phyloP scores from a whole-genome alignment of 1,140 invertebrate genomes.

The Lasioglossum albipes region DNA sequence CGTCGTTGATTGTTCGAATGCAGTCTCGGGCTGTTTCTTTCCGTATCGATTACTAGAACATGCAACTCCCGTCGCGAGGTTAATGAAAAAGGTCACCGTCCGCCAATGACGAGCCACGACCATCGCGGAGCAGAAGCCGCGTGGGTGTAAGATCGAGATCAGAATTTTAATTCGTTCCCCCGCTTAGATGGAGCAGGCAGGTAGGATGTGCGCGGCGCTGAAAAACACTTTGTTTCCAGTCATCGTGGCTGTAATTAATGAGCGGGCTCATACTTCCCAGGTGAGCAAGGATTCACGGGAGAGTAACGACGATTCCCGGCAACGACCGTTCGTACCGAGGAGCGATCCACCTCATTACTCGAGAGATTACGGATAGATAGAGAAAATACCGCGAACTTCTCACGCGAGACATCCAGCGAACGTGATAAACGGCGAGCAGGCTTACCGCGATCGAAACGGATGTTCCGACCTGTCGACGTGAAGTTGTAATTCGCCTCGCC shows the following conservation, averaged over 20 bases:
- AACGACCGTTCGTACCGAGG: constrained; percentile 64
- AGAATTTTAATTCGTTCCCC: constrained; percentile 60
- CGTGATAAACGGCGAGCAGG: constrained; percentile 51
- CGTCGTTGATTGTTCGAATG: no score
- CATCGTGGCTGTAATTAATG: constrained; percentile 69
- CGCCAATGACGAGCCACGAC: background rate
- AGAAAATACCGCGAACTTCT: constrained; percentile 57
- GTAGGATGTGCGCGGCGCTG: constrained; percentile 40
- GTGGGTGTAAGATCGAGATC: constrained; percentile 52
- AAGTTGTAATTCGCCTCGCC: constrained; percentile 37
- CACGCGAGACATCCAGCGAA: constrained; percentile 44
- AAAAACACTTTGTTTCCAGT: constrained; percentile 65
- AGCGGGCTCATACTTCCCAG: constrained; percentile 68
- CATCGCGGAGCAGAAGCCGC: background rate
- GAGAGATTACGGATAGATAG: constrained; percentile 66
- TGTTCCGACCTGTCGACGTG: constrained; percentile 44
- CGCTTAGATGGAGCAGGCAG: constrained; percentile 23
- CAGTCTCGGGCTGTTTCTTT: background rate
- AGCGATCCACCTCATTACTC: constrained; percentile 70
- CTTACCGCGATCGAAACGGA: constrained; percentile 42
- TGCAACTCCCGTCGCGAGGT: constrained; percentile 26
- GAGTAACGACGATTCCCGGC: constrained; percentile 69
- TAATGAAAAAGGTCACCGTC: constrained; percentile 36
- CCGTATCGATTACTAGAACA: constrained; percentile 40
- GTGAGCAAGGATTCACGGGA: constrained; percentile 70